These are phyloP conservation scores for Neosilurus mollespiculum DNA, from an alignment of 2,797 vertebrate genomes.

Conservation along the genomic window DNA sequence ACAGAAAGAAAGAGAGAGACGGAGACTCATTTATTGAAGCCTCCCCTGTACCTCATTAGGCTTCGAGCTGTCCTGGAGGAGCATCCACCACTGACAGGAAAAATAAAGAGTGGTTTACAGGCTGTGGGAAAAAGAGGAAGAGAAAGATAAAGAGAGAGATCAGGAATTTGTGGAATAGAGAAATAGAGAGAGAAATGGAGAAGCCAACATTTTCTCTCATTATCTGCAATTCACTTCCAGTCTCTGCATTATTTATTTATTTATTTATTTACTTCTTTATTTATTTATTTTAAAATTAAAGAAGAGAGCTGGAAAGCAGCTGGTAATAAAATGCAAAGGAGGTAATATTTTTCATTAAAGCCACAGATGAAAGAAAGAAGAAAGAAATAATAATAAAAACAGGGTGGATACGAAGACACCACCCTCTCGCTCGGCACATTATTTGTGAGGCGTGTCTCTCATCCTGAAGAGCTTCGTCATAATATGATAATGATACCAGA, in stretches of 20 bases:
- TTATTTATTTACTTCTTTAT: constrained; percentile 24
- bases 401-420: background rate
- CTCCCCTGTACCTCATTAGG: constrained; percentile 61
- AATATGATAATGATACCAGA: constrained; percentile 23
- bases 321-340: constrained; percentile 30
- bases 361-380: background rate
- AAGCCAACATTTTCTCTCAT: constrained; percentile 51
- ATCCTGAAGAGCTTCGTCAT: background rate
- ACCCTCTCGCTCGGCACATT: constrained; percentile 19
- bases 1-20: constrained; percentile 36
- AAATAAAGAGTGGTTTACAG: constrained; percentile 57
- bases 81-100: constrained; percentile 56
- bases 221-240: constrained; percentile 54
- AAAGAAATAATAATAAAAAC: background rate
- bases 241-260: constrained; percentile 18
- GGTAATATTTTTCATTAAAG: constrained; percentile 19
- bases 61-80: constrained; percentile 59
- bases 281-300: constrained; percentile 37
- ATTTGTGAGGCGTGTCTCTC: constrained; percentile 40
- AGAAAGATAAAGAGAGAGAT: constrained; percentile 40
- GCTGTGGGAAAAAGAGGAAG: constrained; percentile 35
- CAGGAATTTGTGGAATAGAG: background rate
- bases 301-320: constrained; percentile 38
- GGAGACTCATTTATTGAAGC: constrained; percentile 49
- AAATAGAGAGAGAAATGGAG: background rate